Evolutionary conservation across 2,113 vertebrate species (phyloP), one percentile per base, ranked within the genome.

Genomic region (Campylomormyrus numenius): DNA sequence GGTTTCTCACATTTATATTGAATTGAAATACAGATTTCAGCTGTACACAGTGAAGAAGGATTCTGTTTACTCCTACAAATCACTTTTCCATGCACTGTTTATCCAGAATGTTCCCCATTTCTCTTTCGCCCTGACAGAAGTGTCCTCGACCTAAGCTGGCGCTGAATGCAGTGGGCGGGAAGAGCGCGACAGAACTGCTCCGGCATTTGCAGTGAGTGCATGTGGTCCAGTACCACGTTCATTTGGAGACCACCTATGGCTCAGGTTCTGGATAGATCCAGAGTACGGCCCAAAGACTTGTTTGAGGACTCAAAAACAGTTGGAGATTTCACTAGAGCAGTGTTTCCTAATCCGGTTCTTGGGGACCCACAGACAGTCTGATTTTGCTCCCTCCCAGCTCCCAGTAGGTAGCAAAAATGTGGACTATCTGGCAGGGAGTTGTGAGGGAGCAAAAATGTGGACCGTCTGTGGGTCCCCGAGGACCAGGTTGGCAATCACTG

Each of bases 101-200:
- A 42, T 42, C 35, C n/a, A 42, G 35, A 39, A 80, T 80, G 35
- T 58, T 88, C 24, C 11, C 7, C 52, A 5, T 88, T 46, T 49
- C 11, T 35, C 11, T 39, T 62, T 89, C 15, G 11, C 74, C 85
- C 90, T 77, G 49, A 74, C 93, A 99, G 98, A 94, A 91, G 39
- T 94, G 93, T 92, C 95, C 97, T 0, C 97, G 93, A 83, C 98
- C 98, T 0, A 96, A 96, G 62, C 95, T 99, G 0, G 98, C 98
- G 45, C 95, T 99, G 93, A 98, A 99, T 93, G 97, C 97, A 13
- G 97, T 99, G 0, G 98, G 98, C 52, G 98, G 98, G 89, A 98
- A 97, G 89, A 98, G 97, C 88, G 96, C 98, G 5, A 98, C 96
- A 0, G 98, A 99, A 91, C 95, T 99, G 93, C 95, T 99, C 11